Percentiles rank a stretch among this genome's conserved stretches.
Evolutionary conservation across 1,140 invertebrate species (phyloP).

Genomic region (Drosophila ercepeae): DNA sequence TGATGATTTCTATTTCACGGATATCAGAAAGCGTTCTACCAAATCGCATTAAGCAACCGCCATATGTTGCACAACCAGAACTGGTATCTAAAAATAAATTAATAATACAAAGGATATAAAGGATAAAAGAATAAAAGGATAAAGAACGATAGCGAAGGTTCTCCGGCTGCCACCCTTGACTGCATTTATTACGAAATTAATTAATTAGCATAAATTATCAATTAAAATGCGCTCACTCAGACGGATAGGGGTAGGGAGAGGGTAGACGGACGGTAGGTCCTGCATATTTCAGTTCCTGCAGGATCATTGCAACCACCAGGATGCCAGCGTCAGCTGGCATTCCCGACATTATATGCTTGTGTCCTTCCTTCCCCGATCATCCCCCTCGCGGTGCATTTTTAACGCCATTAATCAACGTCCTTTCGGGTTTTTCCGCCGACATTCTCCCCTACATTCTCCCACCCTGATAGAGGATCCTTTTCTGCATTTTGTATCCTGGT

Average conservation of each 20-base stretch:
- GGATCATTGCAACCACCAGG: conserved; percentile 33
- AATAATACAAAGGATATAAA: no score
- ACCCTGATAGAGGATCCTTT: no score
- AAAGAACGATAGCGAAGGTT: not conserved
- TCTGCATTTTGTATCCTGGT: no score
- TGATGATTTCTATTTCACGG: not conserved
- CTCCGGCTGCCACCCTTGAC: conserved; percentile 26
- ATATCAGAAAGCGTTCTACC: conserved; percentile 6
- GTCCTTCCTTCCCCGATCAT: conserved; percentile 12
- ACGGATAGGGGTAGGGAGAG: conserved; percentile 22
- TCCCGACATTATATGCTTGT: no score
- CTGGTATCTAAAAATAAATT: no score
- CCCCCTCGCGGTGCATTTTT: conserved; percentile 25
- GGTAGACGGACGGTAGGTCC: no score
- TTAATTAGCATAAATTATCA: conserved; percentile 77
- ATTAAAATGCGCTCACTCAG: conserved; percentile 63
- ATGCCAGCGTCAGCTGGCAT: conserved; percentile 11
- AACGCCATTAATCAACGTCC: conserved; percentile 34
- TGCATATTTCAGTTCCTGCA: conserved; percentile 9
- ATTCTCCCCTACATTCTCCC: not conserved
- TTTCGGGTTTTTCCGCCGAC: not conserved
- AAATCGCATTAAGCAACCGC: conserved; percentile 13
- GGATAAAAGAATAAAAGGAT: not conserved
- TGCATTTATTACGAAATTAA: conserved; percentile 49
- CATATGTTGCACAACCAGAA: conserved; percentile 16